Evolutionary conservation across 1,140 invertebrate genomes (phyloP), one percentile per base, ranked within the genome.

Genomic region (Eubasilissa regina): DNA sequence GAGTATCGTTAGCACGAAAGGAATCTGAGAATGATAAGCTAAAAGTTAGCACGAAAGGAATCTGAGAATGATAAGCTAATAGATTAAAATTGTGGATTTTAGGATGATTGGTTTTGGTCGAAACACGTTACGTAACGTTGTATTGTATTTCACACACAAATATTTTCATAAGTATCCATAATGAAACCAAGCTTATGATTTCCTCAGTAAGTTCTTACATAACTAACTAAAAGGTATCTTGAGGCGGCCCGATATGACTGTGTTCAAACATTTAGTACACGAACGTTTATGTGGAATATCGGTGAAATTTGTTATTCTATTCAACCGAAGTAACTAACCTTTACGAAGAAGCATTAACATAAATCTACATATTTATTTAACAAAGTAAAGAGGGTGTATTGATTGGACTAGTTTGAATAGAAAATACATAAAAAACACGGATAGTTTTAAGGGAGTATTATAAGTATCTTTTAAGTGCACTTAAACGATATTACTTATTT

Each of bases 311-410:
- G 17, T 19, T 13, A 25, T 62, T 62, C 19, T 62, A 56, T 25
- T 62, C 12, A 62, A 62, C 25, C 4, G 7, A 62, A 62, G 25
- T 62, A 62, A 62, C 4, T 19, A 60, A 60, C 56, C 56, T 60
- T 60, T 17, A 17, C n/a, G 19, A 8, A 17, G 56, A 19, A 19
- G 19, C 19, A 62, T 62, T 62, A 62, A 62, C 58, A 25, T 25
- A 60, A n/a, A 60, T 60, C 21, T 7, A 60, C 56, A 25, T 60
- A 62, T 62, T 62, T 62, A 62, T 62, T 62, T 62, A 35, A 0
- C 17, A 62, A 62, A 10, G 21, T 4, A 62, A 62, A 0, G 15
- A 21, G 1, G 21, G 58, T 62, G 19, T 62, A 62, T 62, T 62
- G 58, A 62, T 62, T 35, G 17, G 13, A 62, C 21, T n/a, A 25